A percentile compares a stretch with the other conserved stretches of the same genome.
phyloP scores from a whole-genome alignment of 1,140 invertebrate species.

The Anoplophora glabripennis region DNA sequence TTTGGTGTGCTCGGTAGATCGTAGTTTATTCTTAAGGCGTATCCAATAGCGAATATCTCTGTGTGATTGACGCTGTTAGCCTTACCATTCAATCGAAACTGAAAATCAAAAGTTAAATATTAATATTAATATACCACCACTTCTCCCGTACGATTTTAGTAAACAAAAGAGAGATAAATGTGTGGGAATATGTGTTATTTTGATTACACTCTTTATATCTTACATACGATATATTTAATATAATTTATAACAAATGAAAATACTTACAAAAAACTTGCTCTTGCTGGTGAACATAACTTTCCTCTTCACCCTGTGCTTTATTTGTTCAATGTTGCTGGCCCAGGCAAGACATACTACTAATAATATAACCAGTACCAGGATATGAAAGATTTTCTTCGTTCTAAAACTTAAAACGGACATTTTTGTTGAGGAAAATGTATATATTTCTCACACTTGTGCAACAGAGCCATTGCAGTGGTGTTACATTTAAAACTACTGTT shows the following conservation, averaged over 20 bases:
- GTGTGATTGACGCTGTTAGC: constrained; percentile 35
- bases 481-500: neutral
- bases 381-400: neutral
- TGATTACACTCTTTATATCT: too few species aligned
- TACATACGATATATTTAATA: too few species aligned
- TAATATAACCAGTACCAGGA: neutral
- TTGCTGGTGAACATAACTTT: constrained; percentile 40
- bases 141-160: neutral
- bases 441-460: neutral
- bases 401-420: neutral
- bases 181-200: neutral
- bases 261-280: constrained; percentile 43
- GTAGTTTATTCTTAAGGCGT: constrained; percentile 37
- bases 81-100: constrained; percentile 41
- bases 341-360: neutral
- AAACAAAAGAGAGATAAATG: neutral
- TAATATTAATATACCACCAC: neutral
- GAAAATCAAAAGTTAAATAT: neutral
- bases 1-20: constrained; percentile 33
- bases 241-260: neutral
- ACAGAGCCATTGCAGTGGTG: neutral
- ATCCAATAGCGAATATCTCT: constrained; percentile 35
- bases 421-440: neutral
- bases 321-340: neutral
- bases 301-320: constrained; percentile 27